Evolutionary conservation across 2,797 vertebrate genomes (phyloP).

Genomic region (Malacoraja senta): DNA sequence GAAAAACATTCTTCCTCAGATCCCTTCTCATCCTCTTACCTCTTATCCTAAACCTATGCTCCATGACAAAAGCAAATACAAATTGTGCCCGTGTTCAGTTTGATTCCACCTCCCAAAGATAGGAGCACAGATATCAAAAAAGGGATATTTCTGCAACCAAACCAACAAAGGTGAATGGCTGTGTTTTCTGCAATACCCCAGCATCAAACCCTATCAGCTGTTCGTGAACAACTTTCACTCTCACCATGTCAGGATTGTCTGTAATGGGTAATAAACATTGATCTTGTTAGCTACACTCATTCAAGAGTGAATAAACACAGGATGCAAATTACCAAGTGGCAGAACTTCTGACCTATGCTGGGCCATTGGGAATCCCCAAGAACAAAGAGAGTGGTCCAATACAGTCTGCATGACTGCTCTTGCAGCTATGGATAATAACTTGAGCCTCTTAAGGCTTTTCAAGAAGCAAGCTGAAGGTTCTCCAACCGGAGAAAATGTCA

Average conservation of each 20-base stretch:
- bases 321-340: not conserved
- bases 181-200: not conserved
- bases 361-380: not conserved
- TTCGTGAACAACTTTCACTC: not conserved
- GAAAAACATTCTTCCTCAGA: too few relatives aligned
- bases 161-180: not conserved
- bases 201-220: not conserved
- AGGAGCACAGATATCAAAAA: not conserved
- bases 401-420: not conserved
- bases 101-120: not conserved
- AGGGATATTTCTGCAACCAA: not conserved
- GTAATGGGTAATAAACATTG: not conserved
- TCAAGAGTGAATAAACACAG: not conserved
- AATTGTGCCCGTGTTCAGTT: not conserved
- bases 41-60: too few relatives aligned
- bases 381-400: not conserved
- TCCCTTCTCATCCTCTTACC: too few relatives aligned
- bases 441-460: not conserved
- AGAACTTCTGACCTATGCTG: not conserved
- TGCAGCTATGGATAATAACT: not conserved
- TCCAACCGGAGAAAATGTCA: not conserved
- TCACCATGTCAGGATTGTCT: not conserved
- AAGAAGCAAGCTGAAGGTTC: not conserved
- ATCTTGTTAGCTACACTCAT: not conserved
- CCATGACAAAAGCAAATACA: not conserved